Evolutionary conservation across 2,113 vertebrate species (phyloP).

Genomic region (Laticauda colubrina): DNA sequence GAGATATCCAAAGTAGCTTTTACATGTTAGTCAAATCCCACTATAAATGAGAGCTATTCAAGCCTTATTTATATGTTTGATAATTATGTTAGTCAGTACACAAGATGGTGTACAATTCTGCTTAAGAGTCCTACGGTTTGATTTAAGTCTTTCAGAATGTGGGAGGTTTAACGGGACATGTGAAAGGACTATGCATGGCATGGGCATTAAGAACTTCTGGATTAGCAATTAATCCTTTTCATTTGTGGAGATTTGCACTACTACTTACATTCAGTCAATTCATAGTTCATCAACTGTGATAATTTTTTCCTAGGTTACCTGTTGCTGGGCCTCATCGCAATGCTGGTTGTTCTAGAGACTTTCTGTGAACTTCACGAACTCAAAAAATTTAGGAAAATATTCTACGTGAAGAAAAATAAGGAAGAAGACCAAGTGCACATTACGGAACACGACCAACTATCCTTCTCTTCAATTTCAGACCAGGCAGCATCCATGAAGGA

Average conservation of each 20-base stretch:
- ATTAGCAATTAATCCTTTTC: not conserved
- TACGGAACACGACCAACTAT: slow-evolving; percentile 89
- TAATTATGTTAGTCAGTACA: not conserved
- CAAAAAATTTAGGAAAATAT: slow-evolving; percentile 92
- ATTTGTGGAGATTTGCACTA: not conserved
- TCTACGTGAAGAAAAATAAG: slow-evolving; percentile 94
- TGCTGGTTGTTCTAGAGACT: slow-evolving; percentile 95
- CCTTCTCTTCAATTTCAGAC: slow-evolving; percentile 86
- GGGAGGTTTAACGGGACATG: not conserved
- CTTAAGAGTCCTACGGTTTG: not conserved
- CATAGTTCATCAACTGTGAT: not conserved
- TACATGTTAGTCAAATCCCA: not conserved
- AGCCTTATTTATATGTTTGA: not conserved
- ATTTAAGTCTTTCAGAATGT: not conserved
- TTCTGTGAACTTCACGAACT: slow-evolving; percentile 96
- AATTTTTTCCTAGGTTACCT: slow-evolving; percentile 79
- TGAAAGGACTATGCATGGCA: not conserved
- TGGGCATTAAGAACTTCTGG: not conserved
- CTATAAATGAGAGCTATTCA: not conserved
- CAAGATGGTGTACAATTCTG: not conserved
- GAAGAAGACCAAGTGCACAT: slow-evolving; percentile 85
- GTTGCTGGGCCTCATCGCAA: slow-evolving; percentile 87
- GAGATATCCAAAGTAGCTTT: not conserved
- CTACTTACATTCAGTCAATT: not conserved
- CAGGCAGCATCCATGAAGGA: slow-evolving; percentile 71